Evolutionary conservation across 1,140 invertebrate genomes (phyloP), one percentile per base, ranked within the genome.

Genomic region (Leptinotarsa undecemlineata): DNA sequence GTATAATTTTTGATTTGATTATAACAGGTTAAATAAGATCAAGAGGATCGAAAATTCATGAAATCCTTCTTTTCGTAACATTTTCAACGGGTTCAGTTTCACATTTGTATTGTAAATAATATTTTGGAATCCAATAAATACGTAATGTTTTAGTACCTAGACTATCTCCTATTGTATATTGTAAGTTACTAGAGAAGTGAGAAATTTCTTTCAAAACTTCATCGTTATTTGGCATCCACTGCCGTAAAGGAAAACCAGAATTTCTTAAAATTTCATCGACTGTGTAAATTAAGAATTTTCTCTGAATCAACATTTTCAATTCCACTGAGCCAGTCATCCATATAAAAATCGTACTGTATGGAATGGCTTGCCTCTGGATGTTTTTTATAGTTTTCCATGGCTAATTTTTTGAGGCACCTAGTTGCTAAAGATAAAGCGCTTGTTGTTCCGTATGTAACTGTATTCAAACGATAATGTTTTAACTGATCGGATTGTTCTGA

Each of bases 321-420:
- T 48, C 86, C 86, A 20, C 81, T 80, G 8, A 87, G 64, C 5
- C 85, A 48, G 75, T 88, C 85, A 70, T 88, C 86, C 1, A 88
- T 83, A 76, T 87, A 88, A 76, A 85, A 86, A 78, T 85, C 82
- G 23, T 73, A 72, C 60, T 63, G 3, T 5, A 85, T 78, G 26
- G 51, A 57, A 78, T 73, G 73, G 79, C 73, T n/a, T 78, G 78
- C 82, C 15, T 66, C 19, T 47, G 84, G 81, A 81, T 75, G 83
- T 1, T 6, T 47, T 61, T 76, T 73, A 80, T 75, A 68, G 85
- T 84, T 61, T 23, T 72, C 2, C 77, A 82, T 3, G 82, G 72
- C 80, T 82, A 82, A 42, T 82, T 77, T 17, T 82, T 69, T 69
- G 33, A 79, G 71, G 66, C 75, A 80, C 47, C 83, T 70, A 14